Evolutionary conservation across 1,140 invertebrate genomes (phyloP).

Genomic region (Copidosoma floridanum): DNA sequence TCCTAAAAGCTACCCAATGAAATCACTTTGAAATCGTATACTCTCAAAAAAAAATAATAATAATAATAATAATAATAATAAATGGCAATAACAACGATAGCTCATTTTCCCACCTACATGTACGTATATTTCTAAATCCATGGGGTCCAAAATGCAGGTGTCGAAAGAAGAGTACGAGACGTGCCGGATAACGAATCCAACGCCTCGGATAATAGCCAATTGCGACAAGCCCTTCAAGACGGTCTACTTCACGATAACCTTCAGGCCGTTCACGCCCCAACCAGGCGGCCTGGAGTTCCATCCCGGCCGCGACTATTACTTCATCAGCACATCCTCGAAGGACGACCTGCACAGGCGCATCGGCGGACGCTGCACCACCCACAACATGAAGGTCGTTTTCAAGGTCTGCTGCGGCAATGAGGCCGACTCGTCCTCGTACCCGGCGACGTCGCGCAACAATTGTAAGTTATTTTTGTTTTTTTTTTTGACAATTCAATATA

Average conservation of each 20-base stretch:
- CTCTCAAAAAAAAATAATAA: too few relatives aligned
- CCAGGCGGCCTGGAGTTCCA: constrained; percentile 91
- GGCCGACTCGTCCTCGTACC: constrained; percentile 42
- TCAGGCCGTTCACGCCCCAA: constrained; percentile 92
- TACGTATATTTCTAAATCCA: too few relatives aligned
- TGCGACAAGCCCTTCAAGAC: constrained; percentile 93
- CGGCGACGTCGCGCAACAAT: constrained; percentile 54
- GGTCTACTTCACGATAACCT: constrained; percentile 96
- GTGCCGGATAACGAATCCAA: constrained; percentile 91
- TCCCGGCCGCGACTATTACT: constrained; percentile 93
- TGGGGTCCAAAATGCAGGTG: too few relatives aligned
- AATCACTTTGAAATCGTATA: too few relatives aligned
- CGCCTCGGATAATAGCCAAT: constrained; percentile 88
- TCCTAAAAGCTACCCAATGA: too few relatives aligned
- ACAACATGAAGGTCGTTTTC: constrained; percentile 96
- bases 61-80: too few relatives aligned
- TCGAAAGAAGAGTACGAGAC: constrained; percentile 95
- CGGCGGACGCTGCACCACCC: constrained; percentile 83
- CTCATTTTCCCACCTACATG: too few relatives aligned
- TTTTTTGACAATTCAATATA: neutral
- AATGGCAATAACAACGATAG: too few relatives aligned
- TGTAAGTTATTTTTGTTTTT: constrained; percentile 48
- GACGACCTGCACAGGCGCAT: constrained; percentile 87
- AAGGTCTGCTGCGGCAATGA: constrained; percentile 82
- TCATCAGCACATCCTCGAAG: constrained; percentile 91